phyloP scores from a whole-genome alignment of 1,140 invertebrate species.

The Pogonognathellus flavescens region DNA sequence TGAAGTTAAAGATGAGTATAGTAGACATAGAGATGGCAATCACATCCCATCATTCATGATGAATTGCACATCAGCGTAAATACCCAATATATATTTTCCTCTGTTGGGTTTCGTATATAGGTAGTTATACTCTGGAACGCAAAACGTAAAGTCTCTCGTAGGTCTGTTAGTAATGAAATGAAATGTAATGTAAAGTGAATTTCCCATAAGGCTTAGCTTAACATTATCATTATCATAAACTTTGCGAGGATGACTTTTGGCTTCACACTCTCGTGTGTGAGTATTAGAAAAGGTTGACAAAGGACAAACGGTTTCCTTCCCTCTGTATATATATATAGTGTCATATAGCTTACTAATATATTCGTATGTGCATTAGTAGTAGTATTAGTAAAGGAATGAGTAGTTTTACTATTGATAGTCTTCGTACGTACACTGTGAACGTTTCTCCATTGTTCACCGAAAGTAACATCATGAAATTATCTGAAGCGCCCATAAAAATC shows the following conservation, averaged over 20 bases:
- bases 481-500: conserved; percentile 36
- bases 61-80: too few relatives aligned
- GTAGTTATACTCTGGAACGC: too few relatives aligned
- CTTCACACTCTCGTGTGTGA: not conserved
- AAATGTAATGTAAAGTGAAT: conserved; percentile 28
- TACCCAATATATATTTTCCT: too few relatives aligned
- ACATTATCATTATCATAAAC: not conserved
- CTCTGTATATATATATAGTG: too few relatives aligned
- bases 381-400: too few relatives aligned
- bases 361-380: too few relatives aligned
- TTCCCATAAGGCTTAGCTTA: not conserved
- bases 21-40: too few relatives aligned
- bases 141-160: too few relatives aligned
- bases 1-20: too few relatives aligned
- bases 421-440: not conserved
- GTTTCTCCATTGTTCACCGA: not conserved
- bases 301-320: not conserved
- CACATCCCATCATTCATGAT: too few relatives aligned
- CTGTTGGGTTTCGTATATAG: too few relatives aligned
- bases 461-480: conserved; percentile 43
- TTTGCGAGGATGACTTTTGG: not conserved
- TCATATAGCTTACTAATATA: too few relatives aligned
- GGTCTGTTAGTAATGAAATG: conserved; percentile 3
- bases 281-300: conserved; percentile 12
- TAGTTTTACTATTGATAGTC: not conserved